These are phyloP conservation scores for Phyllotis vaccarum DNA, from an alignment of 2,797 vertebrate species.

Conservation along the genomic window DNA sequence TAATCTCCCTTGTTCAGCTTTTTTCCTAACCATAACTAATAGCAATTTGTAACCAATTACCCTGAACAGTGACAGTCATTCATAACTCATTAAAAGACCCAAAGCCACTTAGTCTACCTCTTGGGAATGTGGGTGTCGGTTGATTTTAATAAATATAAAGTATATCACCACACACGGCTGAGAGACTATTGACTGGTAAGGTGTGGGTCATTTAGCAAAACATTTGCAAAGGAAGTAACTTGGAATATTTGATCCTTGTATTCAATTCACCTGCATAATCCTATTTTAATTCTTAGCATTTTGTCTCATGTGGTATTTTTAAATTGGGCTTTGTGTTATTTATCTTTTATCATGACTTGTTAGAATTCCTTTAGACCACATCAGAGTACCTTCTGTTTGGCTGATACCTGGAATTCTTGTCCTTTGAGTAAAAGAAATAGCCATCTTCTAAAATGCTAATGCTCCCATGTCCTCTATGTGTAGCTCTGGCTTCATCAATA, in stretches of 20 bases:
- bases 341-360: not conserved
- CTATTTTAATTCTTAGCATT: not conserved
- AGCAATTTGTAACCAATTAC: too few species aligned
- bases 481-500: not conserved
- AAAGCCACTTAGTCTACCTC: too few species aligned
- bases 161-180: not conserved
- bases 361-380: conserved; percentile 14
- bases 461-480: not conserved
- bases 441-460: not conserved
- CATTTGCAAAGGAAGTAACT: too few species aligned
- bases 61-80: too few species aligned
- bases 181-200: not conserved
- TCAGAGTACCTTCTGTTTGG: not conserved
- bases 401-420: conserved; percentile 10
- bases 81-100: too few species aligned
- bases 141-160: too few species aligned
- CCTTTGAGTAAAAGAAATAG: conserved; percentile 41
- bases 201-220: too few species aligned
- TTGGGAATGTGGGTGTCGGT: too few species aligned
- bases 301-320: conserved; percentile 48
- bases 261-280: not conserved
- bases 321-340: not conserved
- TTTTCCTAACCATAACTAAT: too few species aligned
- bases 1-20: too few species aligned
- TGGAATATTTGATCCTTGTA: conserved; percentile 12